Conservation (phyloP, 2,113 vertebrate genomes). For the Indicator maculatus region DNA sequence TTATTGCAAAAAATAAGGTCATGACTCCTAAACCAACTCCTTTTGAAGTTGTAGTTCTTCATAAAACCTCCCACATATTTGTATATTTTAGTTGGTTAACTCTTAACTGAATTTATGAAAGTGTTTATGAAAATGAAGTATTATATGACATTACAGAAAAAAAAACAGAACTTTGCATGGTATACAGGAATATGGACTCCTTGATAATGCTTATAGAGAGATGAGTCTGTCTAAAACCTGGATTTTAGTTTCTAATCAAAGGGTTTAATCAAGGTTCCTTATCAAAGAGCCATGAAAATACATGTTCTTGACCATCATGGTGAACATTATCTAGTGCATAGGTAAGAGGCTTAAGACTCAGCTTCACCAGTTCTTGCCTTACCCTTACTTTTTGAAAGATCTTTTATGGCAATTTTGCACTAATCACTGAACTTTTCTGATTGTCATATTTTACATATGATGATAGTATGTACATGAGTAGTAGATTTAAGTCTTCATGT, state of each 20-base stretch:
- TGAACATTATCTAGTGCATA: background rate
- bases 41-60: slow-evolving; percentile 61
- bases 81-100: slow-evolving; percentile 57
- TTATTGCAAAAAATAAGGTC: slow-evolving; percentile 69
- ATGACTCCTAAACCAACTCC: slow-evolving; percentile 50
- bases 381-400: background rate
- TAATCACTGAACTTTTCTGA: background rate
- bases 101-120: slow-evolving; percentile 36
- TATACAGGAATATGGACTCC: background rate
- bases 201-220: background rate
- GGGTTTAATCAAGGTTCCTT: background rate
- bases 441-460: background rate
- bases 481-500: background rate
- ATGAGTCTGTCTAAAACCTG: background rate
- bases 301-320: background rate
- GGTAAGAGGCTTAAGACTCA: background rate
- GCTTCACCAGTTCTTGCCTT: background rate
- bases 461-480: background rate
- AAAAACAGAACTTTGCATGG: background rate
- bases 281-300: background rate
- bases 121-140: slow-evolving; percentile 29
- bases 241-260: background rate
- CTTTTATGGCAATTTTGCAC: background rate
- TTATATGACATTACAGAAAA: background rate
- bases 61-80: slow-evolving; percentile 19